Conservation (phyloP, 2,797 vertebrate species). For the Enteromius paludinosus region DNA sequence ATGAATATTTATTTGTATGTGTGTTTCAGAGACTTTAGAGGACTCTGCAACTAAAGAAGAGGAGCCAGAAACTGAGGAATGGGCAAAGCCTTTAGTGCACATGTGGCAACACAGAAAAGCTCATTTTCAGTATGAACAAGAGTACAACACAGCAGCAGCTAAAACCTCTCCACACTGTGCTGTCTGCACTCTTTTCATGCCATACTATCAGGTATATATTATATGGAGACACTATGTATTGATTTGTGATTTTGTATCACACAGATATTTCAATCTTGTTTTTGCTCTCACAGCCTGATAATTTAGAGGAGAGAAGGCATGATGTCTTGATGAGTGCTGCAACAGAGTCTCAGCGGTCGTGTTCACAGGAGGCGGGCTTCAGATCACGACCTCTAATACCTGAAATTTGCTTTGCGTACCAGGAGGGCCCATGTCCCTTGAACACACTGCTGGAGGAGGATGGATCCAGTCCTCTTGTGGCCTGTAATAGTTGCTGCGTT, state of each 20-base stretch:
- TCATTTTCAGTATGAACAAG: conserved; percentile 87
- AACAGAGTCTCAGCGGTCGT: conserved; percentile 20
- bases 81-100: conserved; percentile 91
- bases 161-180: conserved; percentile 87
- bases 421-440: conserved; percentile 88
- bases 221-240: background rate
- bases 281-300: conserved; percentile 80
- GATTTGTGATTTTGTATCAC: background rate
- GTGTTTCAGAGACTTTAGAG: conserved; percentile 83
- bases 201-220: conserved; percentile 89
- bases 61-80: conserved; percentile 85
- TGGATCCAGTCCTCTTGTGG: conserved; percentile 90
- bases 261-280: background rate
- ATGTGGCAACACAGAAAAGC: conserved; percentile 89
- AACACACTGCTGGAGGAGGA: conserved; percentile 91
- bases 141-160: conserved; percentile 87
- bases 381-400: conserved; percentile 92
- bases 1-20: conserved; percentile 34
- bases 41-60: conserved; percentile 76
- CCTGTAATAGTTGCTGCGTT: conserved; percentile 87
- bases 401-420: conserved; percentile 95
- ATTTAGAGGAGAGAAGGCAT: conserved; percentile 49
- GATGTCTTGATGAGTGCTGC: conserved; percentile 41
- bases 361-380: background rate
- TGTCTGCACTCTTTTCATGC: conserved; percentile 92